Base-by-base conservation (phyloP, 2,113 vertebrate species). In the Oriolus oriolus region DNA sequence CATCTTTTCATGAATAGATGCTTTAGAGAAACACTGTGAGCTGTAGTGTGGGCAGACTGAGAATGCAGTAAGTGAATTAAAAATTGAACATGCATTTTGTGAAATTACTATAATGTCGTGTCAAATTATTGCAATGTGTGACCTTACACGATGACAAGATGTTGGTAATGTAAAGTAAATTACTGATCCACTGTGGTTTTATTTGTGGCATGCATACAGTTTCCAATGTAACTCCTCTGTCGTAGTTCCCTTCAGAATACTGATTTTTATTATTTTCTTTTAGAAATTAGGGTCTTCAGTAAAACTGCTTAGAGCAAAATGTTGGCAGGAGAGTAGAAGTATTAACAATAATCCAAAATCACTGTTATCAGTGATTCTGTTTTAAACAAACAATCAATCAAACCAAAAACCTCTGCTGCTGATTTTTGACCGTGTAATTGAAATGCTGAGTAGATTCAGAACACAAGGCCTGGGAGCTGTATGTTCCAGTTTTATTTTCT, bases 111-210 rank as follows among this genome's bases (percentile, higher is more conserved):
- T 30, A 37, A 24, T 3, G 1, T 54, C 4, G 1, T 44, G 27
- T 37, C 47, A 59, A 22, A 28, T 37, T n/a, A 53, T 31, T 66
- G 79, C 13, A 37, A 8, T 37, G 16, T 50, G n/a, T 22, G 16
- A 31, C 20, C 35, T 82, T 19, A 47, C 27, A 30, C 35, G 42
- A 41, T 33, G 56, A 42, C 80, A 77, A 78, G 16, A 61, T 2
- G 2, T 28, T 54, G 47, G 35, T 63, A 31, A 49, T 54, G 14
- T 53, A 33, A 92, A 63, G 45, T 9, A 63, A 17, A 28, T 71
- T 45, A 27, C 2, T 5, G 60, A 57, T 69, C 27, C 19, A 33
- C 2, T 0, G 2, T 69, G 16, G 0, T 70, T 88, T 82, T 82
- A 27, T 66, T 75, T 59, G 23, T 84, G 57, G 39, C 37, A 42